Percentiles rank a stretch among this genome's conserved stretches.
Evolutionary conservation across 2,888 invertebrate species (phyloP).

Genomic region (Acanthococcus lagerstroemiae): DNA sequence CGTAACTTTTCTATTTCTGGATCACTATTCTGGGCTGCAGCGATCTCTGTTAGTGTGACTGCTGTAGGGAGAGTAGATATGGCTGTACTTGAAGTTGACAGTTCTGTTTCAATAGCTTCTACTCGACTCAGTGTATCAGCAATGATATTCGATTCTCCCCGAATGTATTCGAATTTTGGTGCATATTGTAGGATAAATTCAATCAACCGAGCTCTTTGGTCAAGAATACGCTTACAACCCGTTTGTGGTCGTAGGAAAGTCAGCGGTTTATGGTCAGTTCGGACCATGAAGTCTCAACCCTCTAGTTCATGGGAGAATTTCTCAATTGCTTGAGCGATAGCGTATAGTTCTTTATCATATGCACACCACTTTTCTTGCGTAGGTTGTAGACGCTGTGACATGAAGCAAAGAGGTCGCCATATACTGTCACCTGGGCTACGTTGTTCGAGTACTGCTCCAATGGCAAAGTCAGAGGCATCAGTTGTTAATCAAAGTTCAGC

Average conservation of each 20-base stretch:
- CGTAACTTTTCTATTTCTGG: not conserved
- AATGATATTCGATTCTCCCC: not conserved
- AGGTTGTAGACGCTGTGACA: not conserved
- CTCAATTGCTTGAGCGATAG: not conserved
- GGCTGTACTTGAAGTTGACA: too few relatives aligned
- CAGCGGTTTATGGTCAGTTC: conserved; percentile 12
- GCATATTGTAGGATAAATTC: not conserved
- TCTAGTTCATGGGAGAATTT: conserved; percentile 39
- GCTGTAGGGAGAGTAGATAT: not conserved
- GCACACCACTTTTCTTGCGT: not conserved
- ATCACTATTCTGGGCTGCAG: not conserved
- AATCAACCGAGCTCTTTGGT: not conserved
- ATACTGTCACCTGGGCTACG: not conserved
- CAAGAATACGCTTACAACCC: not conserved
- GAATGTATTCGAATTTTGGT: not conserved
- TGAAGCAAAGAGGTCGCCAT: not conserved
- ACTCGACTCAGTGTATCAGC: not conserved
- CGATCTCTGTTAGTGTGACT: not conserved
- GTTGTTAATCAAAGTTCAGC: not conserved
- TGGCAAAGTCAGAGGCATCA: not conserved
- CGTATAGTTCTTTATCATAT: not conserved
- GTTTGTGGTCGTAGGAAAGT: not conserved
- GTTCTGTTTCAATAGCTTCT: not conserved
- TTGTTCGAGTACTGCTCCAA: not conserved
- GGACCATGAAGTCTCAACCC: conserved; percentile 25